Evolutionary conservation across 2,113 vertebrate genomes (phyloP).

Genomic region (Cynopterus brachyotis): DNA sequence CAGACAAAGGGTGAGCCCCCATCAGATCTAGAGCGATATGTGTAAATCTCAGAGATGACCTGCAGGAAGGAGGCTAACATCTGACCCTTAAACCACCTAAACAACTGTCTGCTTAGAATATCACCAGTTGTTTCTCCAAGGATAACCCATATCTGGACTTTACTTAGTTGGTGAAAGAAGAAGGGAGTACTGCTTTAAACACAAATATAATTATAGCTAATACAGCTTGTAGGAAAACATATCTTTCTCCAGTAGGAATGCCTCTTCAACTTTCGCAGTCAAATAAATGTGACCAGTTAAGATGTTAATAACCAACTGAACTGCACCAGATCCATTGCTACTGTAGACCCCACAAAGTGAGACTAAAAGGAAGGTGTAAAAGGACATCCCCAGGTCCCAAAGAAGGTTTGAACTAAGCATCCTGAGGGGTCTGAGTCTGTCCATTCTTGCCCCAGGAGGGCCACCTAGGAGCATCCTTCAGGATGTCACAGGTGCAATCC

Average conservation of each 20-base stretch:
- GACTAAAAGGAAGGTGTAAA: neutral
- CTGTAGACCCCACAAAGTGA: slow-evolving; percentile 4
- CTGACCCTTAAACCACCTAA: neutral
- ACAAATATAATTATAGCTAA: slow-evolving; percentile 73
- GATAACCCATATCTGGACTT: slow-evolving; percentile 68
- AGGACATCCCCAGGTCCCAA: slow-evolving; percentile 14
- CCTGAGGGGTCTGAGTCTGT: slow-evolving; percentile 4
- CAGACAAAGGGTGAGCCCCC: neutral
- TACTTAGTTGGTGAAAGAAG: slow-evolving; percentile 33
- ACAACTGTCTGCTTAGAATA: slow-evolving; percentile 65
- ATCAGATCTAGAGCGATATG: slow-evolving; percentile 35
- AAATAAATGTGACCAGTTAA: slow-evolving; percentile 59
- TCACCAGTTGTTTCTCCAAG: slow-evolving; percentile 76
- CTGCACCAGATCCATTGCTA: neutral
- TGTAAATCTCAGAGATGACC: slow-evolving; percentile 71
- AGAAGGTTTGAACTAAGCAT: slow-evolving; percentile 21
- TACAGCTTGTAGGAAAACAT: slow-evolving; percentile 72
- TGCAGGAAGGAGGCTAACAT: slow-evolving; percentile 74
- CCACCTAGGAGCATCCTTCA: slow-evolving; percentile 77
- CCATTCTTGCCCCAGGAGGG: slow-evolving; percentile 28
- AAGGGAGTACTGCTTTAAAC: slow-evolving; percentile 71
- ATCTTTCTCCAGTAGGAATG: slow-evolving; percentile 78
- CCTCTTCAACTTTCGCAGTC: slow-evolving; percentile 62
- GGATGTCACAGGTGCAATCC: slow-evolving; percentile 75
- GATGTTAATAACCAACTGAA: slow-evolving; percentile 75